Evolutionary conservation across 2,888 invertebrate species (phyloP).

Genomic region (Artemia sinica): DNA sequence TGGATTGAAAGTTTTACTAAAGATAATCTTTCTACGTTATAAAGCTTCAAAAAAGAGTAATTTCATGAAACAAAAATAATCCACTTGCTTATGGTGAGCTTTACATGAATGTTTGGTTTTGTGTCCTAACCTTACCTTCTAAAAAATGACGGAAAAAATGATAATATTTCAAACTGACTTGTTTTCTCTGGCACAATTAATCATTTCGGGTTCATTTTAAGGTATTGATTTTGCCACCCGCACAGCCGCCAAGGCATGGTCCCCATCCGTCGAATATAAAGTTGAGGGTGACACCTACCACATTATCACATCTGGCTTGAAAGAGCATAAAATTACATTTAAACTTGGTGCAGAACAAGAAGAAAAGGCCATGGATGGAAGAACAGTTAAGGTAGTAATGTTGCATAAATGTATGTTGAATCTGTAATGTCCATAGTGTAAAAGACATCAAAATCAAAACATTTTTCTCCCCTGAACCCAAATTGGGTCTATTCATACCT

Average conservation of each 20-base stretch:
- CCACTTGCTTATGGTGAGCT: too few relatives aligned
- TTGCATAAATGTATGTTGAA: too few relatives aligned
- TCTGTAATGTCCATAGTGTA: too few relatives aligned
- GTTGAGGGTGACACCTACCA: conserved; percentile 31
- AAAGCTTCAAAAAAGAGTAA: too few relatives aligned
- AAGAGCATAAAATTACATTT: conserved; percentile 12
- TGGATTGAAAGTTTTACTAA: too few relatives aligned
- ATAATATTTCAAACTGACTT: background rate
- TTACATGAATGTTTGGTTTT: background rate
- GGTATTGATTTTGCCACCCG: background rate
- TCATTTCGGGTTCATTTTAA: background rate
- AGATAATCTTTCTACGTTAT: too few relatives aligned
- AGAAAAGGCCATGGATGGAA: conserved; percentile 19
- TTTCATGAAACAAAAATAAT: too few relatives aligned
- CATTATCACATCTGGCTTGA: conserved; percentile 2
- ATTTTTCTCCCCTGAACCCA: too few relatives aligned
- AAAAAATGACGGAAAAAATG: background rate
- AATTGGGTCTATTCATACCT: too few relatives aligned
- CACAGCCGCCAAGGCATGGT: conserved; percentile 49
- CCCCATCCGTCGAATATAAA: conserved; percentile 63
- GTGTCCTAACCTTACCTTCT: background rate
- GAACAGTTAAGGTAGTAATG: conserved; percentile 19
- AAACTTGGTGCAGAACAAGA: conserved; percentile 18
- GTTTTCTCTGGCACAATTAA: background rate
- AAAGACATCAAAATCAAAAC: too few relatives aligned